These are phyloP conservation scores for Monochamus saltuarius DNA, from an alignment of 1,140 invertebrate species.

Conservation along the genomic window DNA sequence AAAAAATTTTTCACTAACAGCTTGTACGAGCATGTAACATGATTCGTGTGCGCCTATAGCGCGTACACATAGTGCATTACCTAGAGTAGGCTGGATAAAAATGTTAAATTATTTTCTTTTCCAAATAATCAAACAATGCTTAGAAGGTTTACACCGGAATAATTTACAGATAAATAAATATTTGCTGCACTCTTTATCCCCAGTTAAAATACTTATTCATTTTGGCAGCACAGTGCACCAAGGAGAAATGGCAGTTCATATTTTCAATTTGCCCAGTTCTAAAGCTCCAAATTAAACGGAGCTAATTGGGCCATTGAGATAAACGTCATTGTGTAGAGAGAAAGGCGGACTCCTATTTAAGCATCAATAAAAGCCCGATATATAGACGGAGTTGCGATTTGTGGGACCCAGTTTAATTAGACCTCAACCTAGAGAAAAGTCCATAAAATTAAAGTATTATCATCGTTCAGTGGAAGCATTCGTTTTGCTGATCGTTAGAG, in stretches of 20 bases:
- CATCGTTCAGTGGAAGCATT: slow-evolving; percentile 10
- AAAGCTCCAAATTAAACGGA: slow-evolving; percentile 16
- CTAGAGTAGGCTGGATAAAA: no score
- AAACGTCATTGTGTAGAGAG: slow-evolving; percentile 12
- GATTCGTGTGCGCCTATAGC: no score
- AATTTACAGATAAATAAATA: no score
- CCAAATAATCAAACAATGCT: no score
- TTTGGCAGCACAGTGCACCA: slow-evolving; percentile 1
- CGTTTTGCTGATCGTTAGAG: slow-evolving; percentile 1
- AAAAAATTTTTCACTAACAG: no score
- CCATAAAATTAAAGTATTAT: slow-evolving; percentile 10
- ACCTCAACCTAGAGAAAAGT: slow-evolving; percentile 6
- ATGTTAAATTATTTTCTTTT: no score
- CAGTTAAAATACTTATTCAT: not conserved
- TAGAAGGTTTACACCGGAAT: no score
- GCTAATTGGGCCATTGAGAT: slow-evolving; percentile 21
- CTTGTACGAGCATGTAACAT: no score
- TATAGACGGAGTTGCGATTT: slow-evolving; percentile 4
- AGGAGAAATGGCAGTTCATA: slow-evolving; percentile 6
- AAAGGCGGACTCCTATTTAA: not conserved
- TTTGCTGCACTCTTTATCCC: no score
- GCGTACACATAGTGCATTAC: no score
- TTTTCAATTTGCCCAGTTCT: no score
- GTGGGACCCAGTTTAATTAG: slow-evolving; percentile 19
- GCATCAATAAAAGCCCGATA: slow-evolving; percentile 9